Percentiles rank a stretch among this genome's conserved stretches.
Evolutionary conservation across 1,140 invertebrate species (phyloP).

Genomic region (Gonioctena quinquepunctata): DNA sequence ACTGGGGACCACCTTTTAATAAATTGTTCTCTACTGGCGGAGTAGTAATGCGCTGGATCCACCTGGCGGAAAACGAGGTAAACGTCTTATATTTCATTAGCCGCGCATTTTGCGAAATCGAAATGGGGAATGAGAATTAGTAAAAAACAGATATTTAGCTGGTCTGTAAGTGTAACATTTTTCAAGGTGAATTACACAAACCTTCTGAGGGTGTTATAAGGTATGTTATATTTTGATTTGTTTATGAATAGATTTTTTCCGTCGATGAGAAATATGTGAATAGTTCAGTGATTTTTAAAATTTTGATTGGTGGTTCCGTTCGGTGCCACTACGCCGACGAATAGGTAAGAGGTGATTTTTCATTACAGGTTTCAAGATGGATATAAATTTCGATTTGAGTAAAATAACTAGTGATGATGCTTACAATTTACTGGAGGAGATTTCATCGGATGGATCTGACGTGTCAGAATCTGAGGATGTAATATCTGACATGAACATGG

Average conservation of each 20-base stretch:
- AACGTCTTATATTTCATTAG: background rate
- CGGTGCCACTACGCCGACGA: background rate
- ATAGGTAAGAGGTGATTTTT: background rate
- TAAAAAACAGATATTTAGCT: background rate
- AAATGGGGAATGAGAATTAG: background rate
- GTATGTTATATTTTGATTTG: background rate
- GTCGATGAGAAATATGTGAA: no score
- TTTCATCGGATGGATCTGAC: background rate
- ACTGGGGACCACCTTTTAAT: background rate
- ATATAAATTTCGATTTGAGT: background rate
- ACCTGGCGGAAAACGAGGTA: background rate
- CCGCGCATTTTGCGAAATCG: background rate
- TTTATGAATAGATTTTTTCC: background rate
- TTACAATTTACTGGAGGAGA: constrained; percentile 3
- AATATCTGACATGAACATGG: background rate
- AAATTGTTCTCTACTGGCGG: background rate
- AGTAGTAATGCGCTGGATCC: background rate
- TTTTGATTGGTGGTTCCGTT: background rate
- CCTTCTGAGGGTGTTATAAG: background rate
- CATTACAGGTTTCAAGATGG: background rate
- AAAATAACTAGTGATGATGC: background rate
- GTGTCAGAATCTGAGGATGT: background rate
- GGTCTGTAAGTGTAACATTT: background rate
- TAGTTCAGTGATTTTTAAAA: no score
- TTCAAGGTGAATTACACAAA: background rate